Percentiles rank a stretch among this genome's conserved stretches.
Evolutionary conservation across 2,113 vertebrate genomes (phyloP).

Genomic region (Thryonomys swinderianus): DNA sequence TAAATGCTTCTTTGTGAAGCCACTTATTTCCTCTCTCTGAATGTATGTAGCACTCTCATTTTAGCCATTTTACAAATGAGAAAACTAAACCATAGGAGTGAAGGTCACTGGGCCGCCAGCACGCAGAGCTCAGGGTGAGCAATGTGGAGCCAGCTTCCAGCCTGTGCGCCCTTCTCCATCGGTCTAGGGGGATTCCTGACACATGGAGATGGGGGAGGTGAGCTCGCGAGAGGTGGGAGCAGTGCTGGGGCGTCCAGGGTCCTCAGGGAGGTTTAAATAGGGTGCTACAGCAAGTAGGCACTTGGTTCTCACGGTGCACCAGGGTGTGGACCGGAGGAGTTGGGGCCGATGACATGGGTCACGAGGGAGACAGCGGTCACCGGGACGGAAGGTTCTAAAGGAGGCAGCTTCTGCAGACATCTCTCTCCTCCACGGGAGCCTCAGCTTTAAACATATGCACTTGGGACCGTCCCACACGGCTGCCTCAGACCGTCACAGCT

Average conservation of each 20-base stretch:
- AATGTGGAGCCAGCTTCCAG: too few species aligned
- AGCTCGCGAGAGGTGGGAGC: neutral
- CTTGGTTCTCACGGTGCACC: accelerated
- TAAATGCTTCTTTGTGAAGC: neutral
- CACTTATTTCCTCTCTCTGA: neutral
- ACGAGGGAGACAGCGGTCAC: neutral
- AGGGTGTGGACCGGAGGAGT: neutral
- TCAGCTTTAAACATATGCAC: neutral
- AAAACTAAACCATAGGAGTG: neutral
- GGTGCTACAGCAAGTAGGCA: neutral
- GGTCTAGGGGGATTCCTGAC: neutral
- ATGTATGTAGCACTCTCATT: neutral
- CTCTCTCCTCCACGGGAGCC: neutral
- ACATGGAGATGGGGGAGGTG: neutral
- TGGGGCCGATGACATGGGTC: neutral
- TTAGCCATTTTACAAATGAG: neutral
- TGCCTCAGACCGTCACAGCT: neutral
- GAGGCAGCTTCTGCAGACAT: neutral
- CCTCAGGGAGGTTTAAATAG: neutral
- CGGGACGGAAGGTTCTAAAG: neutral
- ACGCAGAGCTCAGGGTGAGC: neutral
- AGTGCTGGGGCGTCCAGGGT: accelerated
- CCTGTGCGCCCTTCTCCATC: neutral
- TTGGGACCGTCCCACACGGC: accelerated
- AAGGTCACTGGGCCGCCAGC: neutral